Evolutionary conservation across 1,140 invertebrate genomes (phyloP).

Genomic region (Meloidogyne exigua): DNA sequence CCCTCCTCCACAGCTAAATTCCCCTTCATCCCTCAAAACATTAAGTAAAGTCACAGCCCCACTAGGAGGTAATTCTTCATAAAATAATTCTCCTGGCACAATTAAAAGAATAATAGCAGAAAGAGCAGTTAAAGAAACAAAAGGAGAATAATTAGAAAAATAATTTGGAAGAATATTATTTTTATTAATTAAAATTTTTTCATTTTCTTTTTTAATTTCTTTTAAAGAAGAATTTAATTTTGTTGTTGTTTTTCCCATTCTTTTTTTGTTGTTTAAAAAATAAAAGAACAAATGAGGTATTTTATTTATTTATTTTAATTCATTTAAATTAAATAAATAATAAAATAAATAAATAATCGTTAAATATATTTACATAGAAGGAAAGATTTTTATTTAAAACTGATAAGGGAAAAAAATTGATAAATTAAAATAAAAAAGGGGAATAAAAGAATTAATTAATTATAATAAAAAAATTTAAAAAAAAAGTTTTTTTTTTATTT

Average conservation of each 20-base stretch:
- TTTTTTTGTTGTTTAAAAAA: background rate
- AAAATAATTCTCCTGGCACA: conserved; percentile 8
- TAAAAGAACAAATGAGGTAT: too few relatives aligned
- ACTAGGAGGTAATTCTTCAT: conserved; percentile 3
- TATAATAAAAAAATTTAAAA: too few relatives aligned
- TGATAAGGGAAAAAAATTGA: too few relatives aligned
- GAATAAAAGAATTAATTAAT: too few relatives aligned
- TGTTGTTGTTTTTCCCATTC: background rate
- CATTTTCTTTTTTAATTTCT: background rate
- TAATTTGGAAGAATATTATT: background rate
- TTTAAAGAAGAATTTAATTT: background rate
- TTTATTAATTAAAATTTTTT: background rate
- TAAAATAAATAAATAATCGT: too few relatives aligned
- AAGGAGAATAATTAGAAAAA: conserved; percentile 9
- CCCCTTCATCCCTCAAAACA: background rate
- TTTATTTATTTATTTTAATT: too few relatives aligned
- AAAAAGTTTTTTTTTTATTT: too few relatives aligned
- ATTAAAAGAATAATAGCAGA: conserved; percentile 18
- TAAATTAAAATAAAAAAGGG: too few relatives aligned
- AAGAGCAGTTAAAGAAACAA: conserved; percentile 18
- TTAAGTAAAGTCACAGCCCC: background rate
- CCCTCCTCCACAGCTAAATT: conserved; percentile 38
- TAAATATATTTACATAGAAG: too few relatives aligned
- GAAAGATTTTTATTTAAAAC: too few relatives aligned
- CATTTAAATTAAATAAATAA: too few relatives aligned